Conservation (phyloP, 2,797 vertebrate species). For the Intellagama lesueurii region DNA sequence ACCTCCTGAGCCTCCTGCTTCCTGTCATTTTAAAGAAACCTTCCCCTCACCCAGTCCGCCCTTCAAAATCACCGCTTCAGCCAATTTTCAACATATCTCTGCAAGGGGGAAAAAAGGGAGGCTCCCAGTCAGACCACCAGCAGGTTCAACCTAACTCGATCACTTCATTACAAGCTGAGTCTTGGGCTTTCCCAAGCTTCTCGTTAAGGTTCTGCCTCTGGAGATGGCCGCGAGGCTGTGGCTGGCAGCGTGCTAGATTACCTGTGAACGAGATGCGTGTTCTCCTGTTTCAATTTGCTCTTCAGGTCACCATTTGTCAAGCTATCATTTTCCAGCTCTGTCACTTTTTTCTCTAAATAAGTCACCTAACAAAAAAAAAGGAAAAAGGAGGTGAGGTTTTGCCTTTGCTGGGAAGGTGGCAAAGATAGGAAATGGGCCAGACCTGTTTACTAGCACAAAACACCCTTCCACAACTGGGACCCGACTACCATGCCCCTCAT, state of each 20-base stretch:
- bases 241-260: constrained; percentile 59
- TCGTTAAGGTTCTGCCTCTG: neutral
- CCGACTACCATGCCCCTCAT: neutral
- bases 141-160: neutral
- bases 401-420: neutral
- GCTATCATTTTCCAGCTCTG: constrained; percentile 92
- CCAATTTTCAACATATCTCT: neutral
- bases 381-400: neutral
- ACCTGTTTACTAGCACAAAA: neutral
- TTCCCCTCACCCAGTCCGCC: neutral
- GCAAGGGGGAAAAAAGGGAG: neutral
- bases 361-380: constrained; percentile 80
- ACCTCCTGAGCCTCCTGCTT: neutral
- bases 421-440: neutral
- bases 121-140: neutral
- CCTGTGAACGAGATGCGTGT: constrained; percentile 96
- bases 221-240: neutral
- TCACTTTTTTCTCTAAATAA: constrained; percentile 93
- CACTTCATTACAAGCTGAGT: neutral
- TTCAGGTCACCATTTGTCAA: constrained; percentile 90
- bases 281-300: constrained; percentile 94
- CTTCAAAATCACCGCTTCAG: neutral
- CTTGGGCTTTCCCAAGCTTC: neutral
- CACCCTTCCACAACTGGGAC: neutral
- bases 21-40: neutral